Percentiles rank a stretch among this genome's conserved stretches.
These are phyloP conservation scores for Ornithoptera alexandrae DNA, from an alignment of 2,888 invertebrate genomes.

Conservation along the genomic window DNA sequence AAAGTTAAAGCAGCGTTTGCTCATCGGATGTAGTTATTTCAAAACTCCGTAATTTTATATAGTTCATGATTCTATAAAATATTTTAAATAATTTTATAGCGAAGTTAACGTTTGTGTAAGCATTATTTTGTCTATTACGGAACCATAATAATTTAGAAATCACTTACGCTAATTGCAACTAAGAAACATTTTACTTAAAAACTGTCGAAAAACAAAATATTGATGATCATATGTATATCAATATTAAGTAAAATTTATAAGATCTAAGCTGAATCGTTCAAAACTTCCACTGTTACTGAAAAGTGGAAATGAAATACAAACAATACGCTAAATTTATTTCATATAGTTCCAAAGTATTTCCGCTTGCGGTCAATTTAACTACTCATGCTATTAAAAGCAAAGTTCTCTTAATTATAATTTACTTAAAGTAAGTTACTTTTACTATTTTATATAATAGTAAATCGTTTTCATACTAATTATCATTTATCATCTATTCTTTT, in stretches of 20 bases:
- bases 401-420: not conserved
- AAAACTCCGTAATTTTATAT: too few relatives aligned
- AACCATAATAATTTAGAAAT: not conserved
- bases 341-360: not conserved
- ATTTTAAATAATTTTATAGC: too few relatives aligned
- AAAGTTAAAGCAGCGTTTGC: too few relatives aligned
- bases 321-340: not conserved
- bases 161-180: not conserved
- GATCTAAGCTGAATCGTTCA: not conserved
- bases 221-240: not conserved
- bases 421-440: too few relatives aligned
- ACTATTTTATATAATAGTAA: too few relatives aligned
- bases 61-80: too few relatives aligned
- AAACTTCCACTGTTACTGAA: not conserved
- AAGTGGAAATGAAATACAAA: not conserved
- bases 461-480: too few relatives aligned
- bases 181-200: too few relatives aligned
- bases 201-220: not conserved
- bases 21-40: too few relatives aligned
- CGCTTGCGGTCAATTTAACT: not conserved
- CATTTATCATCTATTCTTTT: too few relatives aligned
- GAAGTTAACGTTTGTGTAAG: too few relatives aligned
- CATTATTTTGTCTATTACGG: not conserved
- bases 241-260: not conserved
- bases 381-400: not conserved